phyloP scores from a whole-genome alignment of 1,140 invertebrate species.

The Cyclina sinensis region DNA sequence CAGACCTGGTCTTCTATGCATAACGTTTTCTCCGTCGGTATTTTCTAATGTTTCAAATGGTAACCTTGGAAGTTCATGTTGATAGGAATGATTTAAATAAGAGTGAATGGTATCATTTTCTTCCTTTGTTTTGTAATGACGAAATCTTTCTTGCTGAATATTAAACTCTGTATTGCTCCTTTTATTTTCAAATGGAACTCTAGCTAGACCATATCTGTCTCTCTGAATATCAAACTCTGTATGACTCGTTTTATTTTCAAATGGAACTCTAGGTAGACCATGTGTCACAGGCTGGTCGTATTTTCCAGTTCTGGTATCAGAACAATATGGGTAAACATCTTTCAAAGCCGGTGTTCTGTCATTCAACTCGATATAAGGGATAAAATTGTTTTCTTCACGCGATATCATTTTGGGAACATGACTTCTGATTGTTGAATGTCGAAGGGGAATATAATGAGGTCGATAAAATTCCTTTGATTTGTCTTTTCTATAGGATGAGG shows the following conservation, averaged over 20 bases:
- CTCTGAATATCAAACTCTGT: not conserved
- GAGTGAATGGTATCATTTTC: not conserved
- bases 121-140: not conserved
- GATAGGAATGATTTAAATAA: not conserved
- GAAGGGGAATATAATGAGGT: not conserved
- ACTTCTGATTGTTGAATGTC: not conserved
- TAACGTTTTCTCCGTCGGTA: not conserved
- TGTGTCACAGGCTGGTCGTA: not conserved
- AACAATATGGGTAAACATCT: not conserved
- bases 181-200: not conserved
- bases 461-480: no score
- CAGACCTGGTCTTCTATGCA: no score
- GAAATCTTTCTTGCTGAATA: not conserved
- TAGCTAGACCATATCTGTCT: not conserved
- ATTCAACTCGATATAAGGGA: not conserved
- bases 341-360: not conserved
- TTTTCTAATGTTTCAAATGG: not conserved
- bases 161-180: not conserved
- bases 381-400: not conserved
- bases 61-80: not conserved
- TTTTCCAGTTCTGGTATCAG: not conserved
- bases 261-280: not conserved
- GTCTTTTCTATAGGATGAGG: not conserved
- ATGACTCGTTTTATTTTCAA: not conserved
- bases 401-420: not conserved